Base-by-base conservation (phyloP, 2,113 vertebrate genomes). In the Urocolius indicus region DNA sequence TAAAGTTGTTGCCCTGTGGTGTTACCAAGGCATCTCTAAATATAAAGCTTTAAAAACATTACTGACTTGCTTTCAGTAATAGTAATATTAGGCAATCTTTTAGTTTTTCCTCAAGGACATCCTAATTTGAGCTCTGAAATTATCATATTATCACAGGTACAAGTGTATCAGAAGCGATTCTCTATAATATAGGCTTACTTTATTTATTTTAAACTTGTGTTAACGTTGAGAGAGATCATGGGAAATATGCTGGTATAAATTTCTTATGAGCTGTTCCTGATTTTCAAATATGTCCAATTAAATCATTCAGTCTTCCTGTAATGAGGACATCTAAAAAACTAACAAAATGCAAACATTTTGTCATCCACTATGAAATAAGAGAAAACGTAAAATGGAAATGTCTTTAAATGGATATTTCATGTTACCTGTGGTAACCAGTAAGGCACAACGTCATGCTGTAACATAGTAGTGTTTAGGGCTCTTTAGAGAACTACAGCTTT, bases 31-130 rank as follows among this genome's bases (percentile, higher is more conserved):
- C 54, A 94, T 23, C 85, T 97, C 84, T 91, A 73, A 76, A 57
- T 54, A 83, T 66, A 92, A 95, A 95, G 59, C 46, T 58, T 97
- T 95, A 93, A 90, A 96, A 97, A 95, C 81, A 49, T 71, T 30
- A 9, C 48, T 77, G 65, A 55, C 82, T 95, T 94, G 62, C 71
- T 95, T 95, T 72, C 36, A 96, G 68, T 79, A 88, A 84, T 72
- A 94, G 77, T 94, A 71, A 96, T 92, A 94, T 94, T 87, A 96
- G 87, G 62, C 71, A 89, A 74, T 79, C 74, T 93, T 97, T 90
- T 48, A 93, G 67, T 54, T 82, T 84, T 26, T 87, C 92, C 81
- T 90, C 87, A 94, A 54, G 91, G 90, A 87, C 38, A 78, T 36
- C 18, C 24, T 84, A 92, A 90, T 97, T 94, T 76, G 87, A 84